These are phyloP conservation scores for Ridgeia piscesae DNA, from an alignment of 1,140 invertebrate genomes.

Conservation along the genomic window DNA sequence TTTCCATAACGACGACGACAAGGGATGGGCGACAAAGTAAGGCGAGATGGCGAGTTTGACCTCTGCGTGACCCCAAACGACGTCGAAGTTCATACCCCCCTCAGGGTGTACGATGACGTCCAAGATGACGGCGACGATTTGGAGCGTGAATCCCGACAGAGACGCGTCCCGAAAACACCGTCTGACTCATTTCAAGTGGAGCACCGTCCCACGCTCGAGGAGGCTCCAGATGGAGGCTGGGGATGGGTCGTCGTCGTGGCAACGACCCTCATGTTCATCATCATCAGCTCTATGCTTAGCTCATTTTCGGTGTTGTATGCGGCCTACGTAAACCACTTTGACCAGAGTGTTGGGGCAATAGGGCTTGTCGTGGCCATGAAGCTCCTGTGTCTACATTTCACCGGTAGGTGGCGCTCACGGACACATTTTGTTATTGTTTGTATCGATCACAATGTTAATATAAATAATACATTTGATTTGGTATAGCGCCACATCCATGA, in stretches of 20 bases:
- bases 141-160: background rate
- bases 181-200: background rate
- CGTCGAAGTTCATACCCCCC: background rate
- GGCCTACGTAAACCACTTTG: constrained; percentile 24
- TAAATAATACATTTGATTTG: too few species aligned
- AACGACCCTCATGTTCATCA: constrained; percentile 19
- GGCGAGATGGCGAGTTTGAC: background rate
- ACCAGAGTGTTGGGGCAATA: background rate
- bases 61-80: background rate
- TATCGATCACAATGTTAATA: too few species aligned
- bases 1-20: background rate
- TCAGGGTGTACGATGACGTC: background rate
- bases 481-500: too few species aligned
- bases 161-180: background rate
- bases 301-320: constrained; percentile 19
- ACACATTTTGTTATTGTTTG: background rate
- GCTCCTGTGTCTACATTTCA: constrained; percentile 5
- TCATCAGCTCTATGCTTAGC: constrained; percentile 12
- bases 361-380: constrained; percentile 10
- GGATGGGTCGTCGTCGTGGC: constrained; percentile 27
- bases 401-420: background rate
- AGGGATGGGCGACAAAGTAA: background rate
- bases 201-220: background rate
- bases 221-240: constrained; percentile 22
- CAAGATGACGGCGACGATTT: background rate